Evolutionary conservation across 1,140 invertebrate species (phyloP), one percentile per base, ranked within the genome.

Genomic region (Arion vulgaris): DNA sequence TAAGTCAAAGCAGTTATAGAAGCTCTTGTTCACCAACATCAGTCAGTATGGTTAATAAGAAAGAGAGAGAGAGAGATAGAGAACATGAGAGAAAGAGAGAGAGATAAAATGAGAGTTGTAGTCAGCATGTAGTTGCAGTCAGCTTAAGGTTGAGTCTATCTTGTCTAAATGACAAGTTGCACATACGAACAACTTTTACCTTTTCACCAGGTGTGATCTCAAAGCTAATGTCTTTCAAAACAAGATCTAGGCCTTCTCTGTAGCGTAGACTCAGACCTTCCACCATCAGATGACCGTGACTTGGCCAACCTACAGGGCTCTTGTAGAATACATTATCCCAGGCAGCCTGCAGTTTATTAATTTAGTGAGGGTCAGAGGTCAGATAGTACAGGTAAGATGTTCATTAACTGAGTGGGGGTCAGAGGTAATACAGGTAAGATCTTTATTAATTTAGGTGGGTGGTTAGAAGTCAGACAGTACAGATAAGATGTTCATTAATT

Each of bases 251-350:
- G 26, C 87, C 90, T 32, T 86, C 74, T 53, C 91, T 72, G 80
- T 91, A 92, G 73, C 88, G 83, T 0, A 88, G 84, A 39, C 83
- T 82, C 87, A 95, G 96, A 76, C 96, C 93, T 38, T 94, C 93
- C 90, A 98, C 96, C 83, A 94, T 93, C 15, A 98, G 95, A 23
- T 91, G 89, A 80, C 97, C 97, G 51, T 83, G 88, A 0, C 94
- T 89, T n/a, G 89, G 89, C 90, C 90, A 91, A 9, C 81, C 82
- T 26, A 34, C 34, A 0, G 82, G 49, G 32, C 88, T 88, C 38
- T 80, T 80, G 28, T 85, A 75, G 17, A 66, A 69, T 0, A 69
- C 45, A 71, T 74, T 86, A 69, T 68, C 83, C 85, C 83, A 90
- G 28, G 69, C 86, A 34, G 84, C 86, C 87, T 89, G 49, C 39